phyloP scores from a whole-genome alignment of 1,140 invertebrate species.

The Sogatella furcifera region DNA sequence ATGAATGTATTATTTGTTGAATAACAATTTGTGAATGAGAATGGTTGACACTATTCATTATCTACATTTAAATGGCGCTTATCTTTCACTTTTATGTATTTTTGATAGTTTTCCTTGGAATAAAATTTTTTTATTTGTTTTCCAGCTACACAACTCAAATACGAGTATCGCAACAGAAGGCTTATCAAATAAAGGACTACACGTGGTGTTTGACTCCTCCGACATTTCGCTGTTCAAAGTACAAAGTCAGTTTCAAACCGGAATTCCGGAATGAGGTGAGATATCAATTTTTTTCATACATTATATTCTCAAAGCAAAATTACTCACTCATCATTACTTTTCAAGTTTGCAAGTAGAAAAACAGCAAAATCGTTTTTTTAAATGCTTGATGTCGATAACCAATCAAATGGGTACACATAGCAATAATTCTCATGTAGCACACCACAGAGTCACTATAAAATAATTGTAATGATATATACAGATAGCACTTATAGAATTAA shows the following conservation, averaged over 20 bases:
- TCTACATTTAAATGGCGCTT: neutral
- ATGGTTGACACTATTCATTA: neutral
- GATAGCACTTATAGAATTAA: no score
- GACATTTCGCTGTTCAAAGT: slow-evolving; percentile 67
- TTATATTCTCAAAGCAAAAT: no score
- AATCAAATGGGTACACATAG: no score
- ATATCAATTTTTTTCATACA: neutral
- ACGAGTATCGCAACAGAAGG: slow-evolving; percentile 60
- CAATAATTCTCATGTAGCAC: no score
- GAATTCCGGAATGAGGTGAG: slow-evolving; percentile 54
- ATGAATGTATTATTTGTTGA: neutral
- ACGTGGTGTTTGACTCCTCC: slow-evolving; percentile 75
- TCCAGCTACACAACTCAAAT: slow-evolving; percentile 60
- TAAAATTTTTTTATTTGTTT: neutral
- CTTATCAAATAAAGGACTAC: slow-evolving; percentile 67
- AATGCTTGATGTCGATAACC: no score
- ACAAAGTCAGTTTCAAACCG: slow-evolving; percentile 61
- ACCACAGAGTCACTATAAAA: no score
- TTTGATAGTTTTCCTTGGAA: neutral
- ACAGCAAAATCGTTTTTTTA: no score
- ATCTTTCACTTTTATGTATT: neutral
- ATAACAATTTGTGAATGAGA: neutral
- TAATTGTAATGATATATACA: no score
- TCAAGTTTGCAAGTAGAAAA: no score
- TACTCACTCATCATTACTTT: no score